Evolutionary conservation across 2,797 vertebrate genomes (phyloP).

Genomic region (Oceanodroma leucorhoa): DNA sequence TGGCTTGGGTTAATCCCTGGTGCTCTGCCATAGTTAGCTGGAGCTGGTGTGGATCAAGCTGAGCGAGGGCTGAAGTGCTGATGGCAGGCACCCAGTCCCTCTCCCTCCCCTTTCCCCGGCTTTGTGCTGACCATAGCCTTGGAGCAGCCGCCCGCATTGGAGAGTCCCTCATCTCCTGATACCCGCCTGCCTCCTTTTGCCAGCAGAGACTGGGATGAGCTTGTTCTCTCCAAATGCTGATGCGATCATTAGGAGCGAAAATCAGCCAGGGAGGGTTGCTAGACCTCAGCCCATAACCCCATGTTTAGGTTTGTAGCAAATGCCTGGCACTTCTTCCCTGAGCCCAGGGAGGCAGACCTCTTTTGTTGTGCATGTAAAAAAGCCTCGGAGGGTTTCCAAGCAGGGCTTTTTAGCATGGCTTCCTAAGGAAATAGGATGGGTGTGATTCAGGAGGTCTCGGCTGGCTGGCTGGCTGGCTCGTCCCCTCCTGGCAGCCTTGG

Average conservation of each 20-base stretch:
- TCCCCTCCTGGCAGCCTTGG: neutral
- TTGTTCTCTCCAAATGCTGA: neutral
- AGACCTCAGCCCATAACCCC: neutral
- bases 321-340: neutral
- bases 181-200: neutral
- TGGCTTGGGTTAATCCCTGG: neutral
- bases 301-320: neutral
- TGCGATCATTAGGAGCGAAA: neutral
- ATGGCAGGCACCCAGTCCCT: neutral
- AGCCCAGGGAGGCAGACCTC: neutral
- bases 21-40: neutral
- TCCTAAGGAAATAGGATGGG: neutral
- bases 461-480: rapidly evolving
- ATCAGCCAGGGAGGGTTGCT: neutral
- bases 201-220: neutral
- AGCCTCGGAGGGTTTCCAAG: neutral
- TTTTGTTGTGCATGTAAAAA: neutral
- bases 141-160: neutral
- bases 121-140: neutral
- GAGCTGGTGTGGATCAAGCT: neutral
- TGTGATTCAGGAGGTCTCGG: neutral
- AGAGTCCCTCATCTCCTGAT: neutral
- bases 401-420: neutral
- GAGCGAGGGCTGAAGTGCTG: neutral
- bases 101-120: neutral